Conservation (phyloP, 2,113 vertebrate genomes). For the Chascanopsetta lugubris region DNA sequence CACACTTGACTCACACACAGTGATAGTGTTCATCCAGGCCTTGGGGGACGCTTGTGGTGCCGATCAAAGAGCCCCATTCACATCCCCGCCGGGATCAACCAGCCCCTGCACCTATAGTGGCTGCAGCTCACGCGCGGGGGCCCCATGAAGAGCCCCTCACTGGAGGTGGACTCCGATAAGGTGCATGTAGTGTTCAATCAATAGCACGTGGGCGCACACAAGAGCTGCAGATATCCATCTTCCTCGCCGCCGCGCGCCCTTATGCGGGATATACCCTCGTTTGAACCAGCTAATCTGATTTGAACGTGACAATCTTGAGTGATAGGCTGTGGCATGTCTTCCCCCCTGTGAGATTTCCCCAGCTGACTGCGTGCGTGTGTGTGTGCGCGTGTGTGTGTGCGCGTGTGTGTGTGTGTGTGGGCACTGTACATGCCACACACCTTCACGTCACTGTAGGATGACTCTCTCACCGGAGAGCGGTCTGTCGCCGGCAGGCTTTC, state of each 20-base stretch:
- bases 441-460: slow-evolving; percentile 19
- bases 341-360: slow-evolving; percentile 30
- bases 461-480: slow-evolving; percentile 42
- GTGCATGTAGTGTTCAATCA: slow-evolving; percentile 52
- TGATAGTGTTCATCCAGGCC: slow-evolving; percentile 62
- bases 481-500: slow-evolving; percentile 62
- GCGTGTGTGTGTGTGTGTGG: slow-evolving; percentile 13
- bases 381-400: slow-evolving; percentile 16
- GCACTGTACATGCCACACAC: slow-evolving; percentile 25
- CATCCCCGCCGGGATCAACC: slow-evolving; percentile 54
- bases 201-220: slow-evolving; percentile 40
- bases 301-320: slow-evolving; percentile 26
- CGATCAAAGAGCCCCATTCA: slow-evolving; percentile 70
- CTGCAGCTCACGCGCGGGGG: slow-evolving; percentile 48
- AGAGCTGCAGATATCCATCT: slow-evolving; percentile 59
- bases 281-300: slow-evolving; percentile 56
- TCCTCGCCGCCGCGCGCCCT: slow-evolving; percentile 10
- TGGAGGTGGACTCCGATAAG: slow-evolving; percentile 55
- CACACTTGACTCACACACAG: slow-evolving; percentile 64
- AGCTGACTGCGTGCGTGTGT: slow-evolving; percentile 21
- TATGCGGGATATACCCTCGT: slow-evolving; percentile 22
- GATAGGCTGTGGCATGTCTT: background rate
- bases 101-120: slow-evolving; percentile 39
- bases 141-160: slow-evolving; percentile 43
- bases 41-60: slow-evolving; percentile 42